Base-by-base conservation (phyloP, 2,113 vertebrate species). In the Deroptyus accipitrinus region DNA sequence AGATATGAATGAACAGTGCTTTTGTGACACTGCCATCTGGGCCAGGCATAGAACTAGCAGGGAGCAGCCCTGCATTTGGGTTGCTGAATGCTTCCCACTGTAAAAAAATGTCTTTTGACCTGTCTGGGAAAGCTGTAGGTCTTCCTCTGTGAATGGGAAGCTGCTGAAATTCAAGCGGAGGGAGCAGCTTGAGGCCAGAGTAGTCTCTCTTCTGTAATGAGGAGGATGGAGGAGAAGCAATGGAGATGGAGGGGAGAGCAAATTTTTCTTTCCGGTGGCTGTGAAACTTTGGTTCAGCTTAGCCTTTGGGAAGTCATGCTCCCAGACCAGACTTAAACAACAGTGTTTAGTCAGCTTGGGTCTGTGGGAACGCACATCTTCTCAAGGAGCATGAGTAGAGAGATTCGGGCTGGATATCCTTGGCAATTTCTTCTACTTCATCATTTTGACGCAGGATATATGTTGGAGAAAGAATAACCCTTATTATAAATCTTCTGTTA, bases 291-390 rank as follows among this genome's bases (percentile, higher is more conserved):
- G 37, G 6, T 83, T 72, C 39, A 68, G 10, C 41, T 85, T 44
- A 25, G 22, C 20, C 24, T 23, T 55, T 17, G 48, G 52, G 35
- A 86, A 31, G n/a, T 4, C 75, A 18, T 64, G 24, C 22, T 86
- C 24, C 14, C 33, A 44, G 24, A 24, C 68, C n/a, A 72, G 41
- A 77, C 15, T 7, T 39, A 22, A 80, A n/a, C 61, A 82, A 2
- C 15, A 55, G 14, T 0, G 0, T 72, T 82, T 25, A 51, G 39
- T 68, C 37, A 64, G 16, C 31, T 88, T 0, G 0, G 57, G 67
- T 30, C 23, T 69, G 4, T 63, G 35, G 35, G 30, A 66, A 69
- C 49, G 42, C 5, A 4, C 12, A 30, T 46, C 28, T 81, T 48
- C 23, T 83, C 8, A 4, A 24, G 9, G 67, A 15, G 39, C 7